A percentile compares a stretch with the other conserved stretches of the same genome.
phyloP scores from a whole-genome alignment of 2,888 invertebrate genomes.

The Thymelicus acteon region DNA sequence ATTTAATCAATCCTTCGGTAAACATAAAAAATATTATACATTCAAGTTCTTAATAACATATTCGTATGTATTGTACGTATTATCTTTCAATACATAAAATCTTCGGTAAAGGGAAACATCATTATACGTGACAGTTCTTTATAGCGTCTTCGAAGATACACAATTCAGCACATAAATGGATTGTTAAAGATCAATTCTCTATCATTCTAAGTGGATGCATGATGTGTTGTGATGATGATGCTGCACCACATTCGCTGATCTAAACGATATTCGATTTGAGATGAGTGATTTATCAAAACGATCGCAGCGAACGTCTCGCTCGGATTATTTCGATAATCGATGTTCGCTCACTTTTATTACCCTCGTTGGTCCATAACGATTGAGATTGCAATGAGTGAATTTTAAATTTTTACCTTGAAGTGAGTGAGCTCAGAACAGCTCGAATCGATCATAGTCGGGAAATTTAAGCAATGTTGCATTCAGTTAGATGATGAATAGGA shows the following conservation, averaged over 20 bases:
- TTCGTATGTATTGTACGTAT: no score
- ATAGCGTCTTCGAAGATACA: no score
- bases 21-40: no score
- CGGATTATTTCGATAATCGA: slow-evolving; percentile 71
- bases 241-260: slow-evolving; percentile 42
- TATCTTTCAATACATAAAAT: no score
- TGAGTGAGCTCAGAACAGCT: neutral
- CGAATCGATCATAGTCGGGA: neutral
- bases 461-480: neutral
- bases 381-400: slow-evolving; percentile 34
- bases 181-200: no score
- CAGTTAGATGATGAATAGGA: neutral
- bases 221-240: neutral
- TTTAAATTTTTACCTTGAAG: slow-evolving; percentile 4
- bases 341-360: slow-evolving; percentile 62
- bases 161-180: no score
- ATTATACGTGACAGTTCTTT: no score
- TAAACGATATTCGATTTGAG: slow-evolving; percentile 51
- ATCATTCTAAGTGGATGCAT: no score
- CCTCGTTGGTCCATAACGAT: slow-evolving; percentile 40
- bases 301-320: slow-evolving; percentile 66
- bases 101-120: no score
- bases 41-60: no score
- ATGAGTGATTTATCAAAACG: slow-evolving; percentile 70
- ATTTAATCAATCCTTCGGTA: no score